phyloP scores from a whole-genome alignment of 2,888 invertebrate species.

The Brassicogethes aeneus region DNA sequence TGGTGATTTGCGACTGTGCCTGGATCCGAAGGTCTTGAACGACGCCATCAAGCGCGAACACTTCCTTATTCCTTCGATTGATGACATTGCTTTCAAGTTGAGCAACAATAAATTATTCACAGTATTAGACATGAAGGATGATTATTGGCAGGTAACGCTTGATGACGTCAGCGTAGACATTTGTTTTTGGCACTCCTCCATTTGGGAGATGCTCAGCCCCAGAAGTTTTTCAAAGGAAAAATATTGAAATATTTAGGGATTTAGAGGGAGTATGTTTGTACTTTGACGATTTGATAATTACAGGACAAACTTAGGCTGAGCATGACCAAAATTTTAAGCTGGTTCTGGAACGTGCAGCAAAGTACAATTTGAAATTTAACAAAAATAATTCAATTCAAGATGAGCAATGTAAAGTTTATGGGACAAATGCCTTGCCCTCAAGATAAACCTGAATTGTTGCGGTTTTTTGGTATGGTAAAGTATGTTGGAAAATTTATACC shows the following conservation, averaged over 20 bases:
- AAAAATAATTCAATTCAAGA: background rate
- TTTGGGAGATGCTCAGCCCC: conserved; percentile 13
- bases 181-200: conserved; percentile 13
- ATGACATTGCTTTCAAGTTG: conserved; percentile 13
- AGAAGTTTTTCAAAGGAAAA: background rate
- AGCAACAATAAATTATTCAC: conserved; percentile 13
- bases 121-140: conserved; percentile 17
- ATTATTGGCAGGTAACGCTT: conserved; percentile 12
- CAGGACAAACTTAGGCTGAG: background rate
- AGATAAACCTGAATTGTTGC: background rate
- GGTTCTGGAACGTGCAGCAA: background rate
- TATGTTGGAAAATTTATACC: background rate
- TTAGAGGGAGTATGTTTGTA: background rate
- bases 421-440: background rate
- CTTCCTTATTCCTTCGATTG: conserved; percentile 13
- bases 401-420: background rate
- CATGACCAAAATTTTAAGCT: background rate
- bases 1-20: conserved; percentile 11
- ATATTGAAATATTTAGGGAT: background rate
- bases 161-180: conserved; percentile 8
- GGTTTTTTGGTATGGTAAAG: background rate
- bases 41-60: conserved; percentile 10
- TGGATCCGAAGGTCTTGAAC: conserved; percentile 14
- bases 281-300: background rate
- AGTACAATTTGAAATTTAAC: background rate